Conservation (phyloP, 1,140 invertebrate species). For the Euura lappo region DNA sequence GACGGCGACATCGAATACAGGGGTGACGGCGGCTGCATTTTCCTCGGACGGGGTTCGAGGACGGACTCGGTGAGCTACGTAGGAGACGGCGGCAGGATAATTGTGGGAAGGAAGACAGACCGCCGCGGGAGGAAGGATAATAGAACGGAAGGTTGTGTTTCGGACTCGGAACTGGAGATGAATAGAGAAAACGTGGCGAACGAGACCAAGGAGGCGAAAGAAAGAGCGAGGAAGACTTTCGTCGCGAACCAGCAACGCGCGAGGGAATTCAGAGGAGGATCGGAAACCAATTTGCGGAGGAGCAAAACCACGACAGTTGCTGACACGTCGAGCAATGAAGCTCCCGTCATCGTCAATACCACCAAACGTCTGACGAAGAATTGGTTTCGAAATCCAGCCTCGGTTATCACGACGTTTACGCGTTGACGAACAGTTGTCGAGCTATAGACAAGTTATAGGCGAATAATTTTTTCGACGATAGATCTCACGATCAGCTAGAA, state of each 20-base stretch:
- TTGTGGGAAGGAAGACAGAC: background rate
- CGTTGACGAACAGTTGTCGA: too few relatives aligned
- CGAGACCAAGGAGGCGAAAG: background rate
- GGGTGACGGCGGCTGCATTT: slow-evolving; percentile 45
- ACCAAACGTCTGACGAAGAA: too few relatives aligned
- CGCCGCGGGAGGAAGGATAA: background rate
- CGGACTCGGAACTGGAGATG: slow-evolving; percentile 19
- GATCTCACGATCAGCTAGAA: too few relatives aligned
- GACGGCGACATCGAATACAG: slow-evolving; percentile 44
- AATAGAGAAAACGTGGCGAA: background rate
- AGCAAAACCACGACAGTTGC: background rate
- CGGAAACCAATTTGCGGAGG: background rate
- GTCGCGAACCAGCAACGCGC: background rate
- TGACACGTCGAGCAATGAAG: background rate
- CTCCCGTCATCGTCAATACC: too few relatives aligned
- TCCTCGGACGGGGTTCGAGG: slow-evolving; percentile 34
- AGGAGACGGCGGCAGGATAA: slow-evolving; percentile 42
- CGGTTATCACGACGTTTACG: too few relatives aligned
- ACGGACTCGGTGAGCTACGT: slow-evolving; percentile 36
- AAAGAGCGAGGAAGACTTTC: too few relatives aligned
- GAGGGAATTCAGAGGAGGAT: background rate
- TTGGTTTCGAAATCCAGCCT: too few relatives aligned
- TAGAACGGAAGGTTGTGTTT: slow-evolving; percentile 15
- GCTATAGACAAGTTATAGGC: too few relatives aligned
- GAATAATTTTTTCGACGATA: too few relatives aligned